These are phyloP conservation scores for Euura saliciscinereae DNA, from an alignment of 1,140 invertebrate genomes.

Conservation along the genomic window DNA sequence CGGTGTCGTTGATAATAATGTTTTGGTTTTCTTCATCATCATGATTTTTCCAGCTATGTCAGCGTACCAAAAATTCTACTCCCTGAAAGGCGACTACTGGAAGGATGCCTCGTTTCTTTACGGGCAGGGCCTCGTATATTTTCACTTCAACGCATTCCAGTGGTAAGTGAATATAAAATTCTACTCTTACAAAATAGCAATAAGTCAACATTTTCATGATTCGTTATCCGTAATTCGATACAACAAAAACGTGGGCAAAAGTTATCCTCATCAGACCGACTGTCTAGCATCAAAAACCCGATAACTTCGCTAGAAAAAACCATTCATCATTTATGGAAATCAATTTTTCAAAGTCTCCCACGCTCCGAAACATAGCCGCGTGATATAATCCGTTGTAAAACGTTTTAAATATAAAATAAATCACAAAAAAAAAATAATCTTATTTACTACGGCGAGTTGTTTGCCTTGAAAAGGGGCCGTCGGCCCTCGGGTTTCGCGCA, in stretches of 20 bases:
- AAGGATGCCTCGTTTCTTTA: slow-evolving; percentile 91
- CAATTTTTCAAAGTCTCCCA: too few species aligned
- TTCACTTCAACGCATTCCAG: slow-evolving; percentile 92
- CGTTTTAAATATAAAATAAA: too few species aligned
- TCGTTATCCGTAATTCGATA: slow-evolving; percentile 12
- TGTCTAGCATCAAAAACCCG: too few species aligned
- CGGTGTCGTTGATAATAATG: background rate
- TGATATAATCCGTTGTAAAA: too few species aligned
- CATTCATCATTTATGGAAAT: too few species aligned
- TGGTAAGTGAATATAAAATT: slow-evolving; percentile 76
- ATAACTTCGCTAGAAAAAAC: too few species aligned
- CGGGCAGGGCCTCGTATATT: slow-evolving; percentile 92
- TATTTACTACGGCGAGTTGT: slow-evolving; percentile 38
- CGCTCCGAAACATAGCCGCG: too few species aligned
- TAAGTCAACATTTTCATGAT: slow-evolving; percentile 14
- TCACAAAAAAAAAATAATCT: background rate
- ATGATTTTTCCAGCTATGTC: slow-evolving; percentile 80
- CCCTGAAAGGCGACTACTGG: slow-evolving; percentile 82
- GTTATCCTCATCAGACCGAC: too few species aligned
- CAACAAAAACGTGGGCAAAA: too few species aligned
- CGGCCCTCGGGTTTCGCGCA: slow-evolving; percentile 36
- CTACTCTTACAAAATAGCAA: background rate
- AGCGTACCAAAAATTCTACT: slow-evolving; percentile 92
- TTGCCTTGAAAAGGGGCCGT: slow-evolving; percentile 52
- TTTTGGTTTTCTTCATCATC: slow-evolving; percentile 6